Evolutionary conservation across 2,113 vertebrate species (phyloP), one percentile per base, ranked within the genome.

Genomic region (Zosterops pallidus): DNA sequence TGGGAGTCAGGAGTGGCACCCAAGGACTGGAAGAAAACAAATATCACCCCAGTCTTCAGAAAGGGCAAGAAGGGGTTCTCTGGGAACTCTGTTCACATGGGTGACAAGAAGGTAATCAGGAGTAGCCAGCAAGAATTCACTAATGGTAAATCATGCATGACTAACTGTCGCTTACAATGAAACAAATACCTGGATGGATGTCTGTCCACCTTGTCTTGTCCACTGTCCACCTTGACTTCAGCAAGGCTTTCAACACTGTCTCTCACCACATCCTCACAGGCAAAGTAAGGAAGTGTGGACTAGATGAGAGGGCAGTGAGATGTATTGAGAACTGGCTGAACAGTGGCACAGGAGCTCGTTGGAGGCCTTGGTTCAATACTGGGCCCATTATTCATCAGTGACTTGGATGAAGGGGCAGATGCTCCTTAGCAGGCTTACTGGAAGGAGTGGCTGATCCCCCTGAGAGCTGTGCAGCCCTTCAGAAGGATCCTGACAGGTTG

Each of bases 161-260:
- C 33, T 42, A 44, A 59, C 29, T 75, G 53, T 28, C 13, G 46
- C 60, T 75, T 46, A n/a, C 20, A 15, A 18, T 53, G 39, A 52
- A 60, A 46, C 26, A 29, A 29, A 6, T n/a, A 29, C 23, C 19
- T 82, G 46, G 15, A 12, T 46, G 46, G 28, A 44, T 47, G 37
- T 9, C 37, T 46, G 33, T n/a, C 44, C 44, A 0, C 46, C 23
- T 67, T 1, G 2, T 21, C 33, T 65, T n/a, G n/a, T n/a, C n/a
- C 13, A 12, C 37, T 46, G 33, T n/a, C 44, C 44, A 0, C 46
- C 23, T 67, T 1, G 2, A 24, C 33, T 65, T 67, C 15, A 53
- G 46, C 60, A 53, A 49, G 86, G 37, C 60, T 59, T 56, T 37
- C 59, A 33, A 4, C 44, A 6, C 26, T 23, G 9, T 72, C 14